A percentile compares a stretch with the other conserved stretches of the same genome.
These are phyloP conservation scores for Polyergus mexicanus DNA, from an alignment of 1,140 invertebrate genomes.

Conservation along the genomic window DNA sequence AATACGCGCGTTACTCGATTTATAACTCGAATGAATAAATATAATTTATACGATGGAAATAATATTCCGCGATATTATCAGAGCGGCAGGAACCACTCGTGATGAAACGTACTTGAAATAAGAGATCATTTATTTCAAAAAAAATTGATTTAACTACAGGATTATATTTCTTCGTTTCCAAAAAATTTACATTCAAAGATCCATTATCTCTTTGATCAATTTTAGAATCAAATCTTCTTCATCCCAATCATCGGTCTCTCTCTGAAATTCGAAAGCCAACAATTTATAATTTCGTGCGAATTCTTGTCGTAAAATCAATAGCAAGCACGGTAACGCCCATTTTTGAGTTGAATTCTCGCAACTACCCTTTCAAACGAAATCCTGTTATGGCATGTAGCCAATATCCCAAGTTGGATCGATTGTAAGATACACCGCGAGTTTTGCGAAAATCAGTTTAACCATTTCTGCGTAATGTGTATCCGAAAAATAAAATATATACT, in stretches of 20 bases:
- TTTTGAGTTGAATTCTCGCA: slow-evolving; percentile 32
- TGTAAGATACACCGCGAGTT: slow-evolving; percentile 33
- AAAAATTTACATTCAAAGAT: not conserved
- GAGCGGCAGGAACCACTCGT: not conserved
- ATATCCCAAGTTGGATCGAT: slow-evolving; percentile 37
- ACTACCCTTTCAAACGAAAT: slow-evolving; percentile 14
- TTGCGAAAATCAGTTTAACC: not conserved
- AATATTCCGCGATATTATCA: not conserved
- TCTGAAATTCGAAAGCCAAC: not conserved
- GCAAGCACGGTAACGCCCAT: not conserved
- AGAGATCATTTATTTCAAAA: not conserved
- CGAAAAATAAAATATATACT: not conserved
- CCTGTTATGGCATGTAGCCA: slow-evolving; percentile 47
- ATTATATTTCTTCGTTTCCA: not conserved
- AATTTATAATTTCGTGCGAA: slow-evolving; percentile 10
- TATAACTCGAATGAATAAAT: slow-evolving; percentile 27
- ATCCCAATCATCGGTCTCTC: not conserved
- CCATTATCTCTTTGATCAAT: not conserved
- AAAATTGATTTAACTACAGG: not conserved
- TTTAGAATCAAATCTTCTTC: not conserved
- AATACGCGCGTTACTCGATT: slow-evolving; percentile 23
- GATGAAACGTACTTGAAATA: not conserved
- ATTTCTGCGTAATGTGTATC: slow-evolving; percentile 1
- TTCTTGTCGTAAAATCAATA: slow-evolving; percentile 30
- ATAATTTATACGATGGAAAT: not conserved